Conservation (phyloP, 2,888 invertebrate genomes). For the Lomographa bimaculata region DNA sequence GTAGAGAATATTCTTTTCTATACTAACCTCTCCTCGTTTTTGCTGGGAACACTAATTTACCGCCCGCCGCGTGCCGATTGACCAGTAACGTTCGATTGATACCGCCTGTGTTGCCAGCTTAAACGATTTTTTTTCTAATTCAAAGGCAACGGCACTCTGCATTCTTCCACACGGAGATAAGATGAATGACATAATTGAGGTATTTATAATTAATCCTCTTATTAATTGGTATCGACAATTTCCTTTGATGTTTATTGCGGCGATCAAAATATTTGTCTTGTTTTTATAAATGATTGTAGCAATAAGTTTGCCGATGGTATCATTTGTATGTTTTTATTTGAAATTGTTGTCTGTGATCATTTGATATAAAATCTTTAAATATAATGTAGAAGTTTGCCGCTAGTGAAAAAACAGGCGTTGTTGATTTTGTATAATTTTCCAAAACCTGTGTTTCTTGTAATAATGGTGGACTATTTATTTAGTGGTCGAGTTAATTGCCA, state of each 20-base stretch:
- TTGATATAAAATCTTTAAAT: too few species aligned
- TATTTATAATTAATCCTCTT: constrained; percentile 26
- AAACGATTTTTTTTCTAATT: constrained; percentile 7
- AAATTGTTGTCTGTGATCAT: too few species aligned
- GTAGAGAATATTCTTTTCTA: too few species aligned
- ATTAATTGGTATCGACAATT: constrained; percentile 28
- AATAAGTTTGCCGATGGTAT: constrained; percentile 4
- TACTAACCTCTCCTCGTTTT: constrained; percentile 42
- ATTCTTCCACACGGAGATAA: constrained; percentile 21
- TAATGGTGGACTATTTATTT: too few species aligned
- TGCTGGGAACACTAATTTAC: constrained; percentile 51
- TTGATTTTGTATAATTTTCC: too few species aligned
- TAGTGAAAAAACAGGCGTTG: too few species aligned
- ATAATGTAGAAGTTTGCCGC: too few species aligned
- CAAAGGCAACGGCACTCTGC: constrained; percentile 8
- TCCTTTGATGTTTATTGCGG: constrained; percentile 27
- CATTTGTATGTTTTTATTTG: constrained; percentile 6
- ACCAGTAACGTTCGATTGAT: constrained; percentile 33
- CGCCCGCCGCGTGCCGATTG: constrained; percentile 43
- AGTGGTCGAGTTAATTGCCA: too few species aligned
- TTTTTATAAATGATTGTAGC: constrained; percentile 19
- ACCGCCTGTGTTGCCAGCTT: constrained; percentile 25
- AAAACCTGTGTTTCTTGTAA: too few species aligned
- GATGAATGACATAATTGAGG: constrained; percentile 32
- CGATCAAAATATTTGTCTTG: constrained; percentile 30